These are phyloP conservation scores for Drosophila mimica DNA, from an alignment of 2,888 invertebrate species.

Conservation along the genomic window DNA sequence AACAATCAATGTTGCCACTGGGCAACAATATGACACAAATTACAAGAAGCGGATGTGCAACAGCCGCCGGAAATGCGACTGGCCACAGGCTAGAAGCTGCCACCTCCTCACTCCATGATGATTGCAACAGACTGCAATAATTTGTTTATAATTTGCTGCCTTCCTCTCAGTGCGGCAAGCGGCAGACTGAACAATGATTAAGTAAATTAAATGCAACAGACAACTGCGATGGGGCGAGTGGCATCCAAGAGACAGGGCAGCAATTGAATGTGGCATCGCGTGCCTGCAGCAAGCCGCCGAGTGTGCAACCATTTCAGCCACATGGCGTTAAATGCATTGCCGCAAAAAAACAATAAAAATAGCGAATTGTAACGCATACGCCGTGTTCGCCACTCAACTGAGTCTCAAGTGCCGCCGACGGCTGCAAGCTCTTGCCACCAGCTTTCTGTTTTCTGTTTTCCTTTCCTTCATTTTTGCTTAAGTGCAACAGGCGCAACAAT, in stretches of 20 bases:
- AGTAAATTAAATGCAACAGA: slow-evolving; percentile 73
- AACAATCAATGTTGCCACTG: slow-evolving; percentile 56
- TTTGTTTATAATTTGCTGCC: slow-evolving; percentile 72
- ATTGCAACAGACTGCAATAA: slow-evolving; percentile 70
- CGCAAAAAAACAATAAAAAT: slow-evolving; percentile 33
- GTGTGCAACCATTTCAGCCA: slow-evolving; percentile 50
- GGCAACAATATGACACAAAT: slow-evolving; percentile 75
- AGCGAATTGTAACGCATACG: slow-evolving; percentile 64
- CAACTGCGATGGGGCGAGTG: slow-evolving; percentile 23
- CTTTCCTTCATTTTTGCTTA: slow-evolving; percentile 23
- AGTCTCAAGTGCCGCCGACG: slow-evolving; percentile 68
- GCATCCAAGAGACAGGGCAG: background rate
- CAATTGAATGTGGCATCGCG: slow-evolving; percentile 52
- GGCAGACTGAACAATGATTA: slow-evolving; percentile 63
- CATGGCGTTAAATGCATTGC: slow-evolving; percentile 60
- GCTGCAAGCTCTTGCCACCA: slow-evolving; percentile 32
- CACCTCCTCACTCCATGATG: slow-evolving; percentile 44
- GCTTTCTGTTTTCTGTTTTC: slow-evolving; percentile 9
- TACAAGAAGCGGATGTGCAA: slow-evolving; percentile 57
- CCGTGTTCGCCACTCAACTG: slow-evolving; percentile 59
- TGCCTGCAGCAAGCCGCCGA: slow-evolving; percentile 49
- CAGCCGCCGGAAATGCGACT: slow-evolving; percentile 37
- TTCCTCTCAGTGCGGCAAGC: background rate
- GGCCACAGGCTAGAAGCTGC: slow-evolving; percentile 23
- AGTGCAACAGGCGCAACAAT: slow-evolving; percentile 67